phyloP scores from a whole-genome alignment of 2,797 vertebrate genomes.

The Zenarchopterus dispar region DNA sequence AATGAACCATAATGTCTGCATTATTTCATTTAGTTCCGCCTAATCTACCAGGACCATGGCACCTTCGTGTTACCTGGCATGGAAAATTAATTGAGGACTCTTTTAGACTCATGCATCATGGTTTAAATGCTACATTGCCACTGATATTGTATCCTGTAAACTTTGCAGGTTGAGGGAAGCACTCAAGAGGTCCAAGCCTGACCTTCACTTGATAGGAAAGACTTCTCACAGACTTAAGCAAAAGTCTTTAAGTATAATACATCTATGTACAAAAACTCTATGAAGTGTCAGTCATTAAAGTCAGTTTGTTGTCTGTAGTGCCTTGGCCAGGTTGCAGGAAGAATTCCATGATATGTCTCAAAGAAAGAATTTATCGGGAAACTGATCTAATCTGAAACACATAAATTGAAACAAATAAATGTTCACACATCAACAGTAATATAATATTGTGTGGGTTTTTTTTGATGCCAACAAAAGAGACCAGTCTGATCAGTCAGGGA shows the following conservation, averaged over 20 bases:
- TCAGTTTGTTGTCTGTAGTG: no score
- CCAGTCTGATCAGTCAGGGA: no score
- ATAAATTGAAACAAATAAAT: no score
- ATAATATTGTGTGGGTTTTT: background rate
- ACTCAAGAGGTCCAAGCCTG: conserved; percentile 10
- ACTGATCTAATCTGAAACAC: no score
- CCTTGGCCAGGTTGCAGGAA: no score
- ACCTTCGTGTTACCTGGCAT: conserved; percentile 60
- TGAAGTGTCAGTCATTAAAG: no score
- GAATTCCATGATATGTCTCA: no score
- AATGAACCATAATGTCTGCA: conserved; percentile 79
- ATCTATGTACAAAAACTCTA: no score
- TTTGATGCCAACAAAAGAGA: background rate
- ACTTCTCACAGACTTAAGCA: conserved; percentile 13
- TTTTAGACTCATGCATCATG: conserved; percentile 66
- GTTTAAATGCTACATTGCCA: conserved; percentile 60
- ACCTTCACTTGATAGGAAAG: conserved; percentile 17
- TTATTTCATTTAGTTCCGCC: conserved; percentile 82
- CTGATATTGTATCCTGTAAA: conserved; percentile 46
- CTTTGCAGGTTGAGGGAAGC: conserved; percentile 33
- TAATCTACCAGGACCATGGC: conserved; percentile 71
- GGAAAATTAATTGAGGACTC: conserved; percentile 72
- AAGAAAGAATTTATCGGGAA: no score
- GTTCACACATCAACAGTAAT: background rate
- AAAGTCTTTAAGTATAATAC: background rate